Conservation (phyloP, 2,113 vertebrate genomes). For the Diadophis punctatus region DNA sequence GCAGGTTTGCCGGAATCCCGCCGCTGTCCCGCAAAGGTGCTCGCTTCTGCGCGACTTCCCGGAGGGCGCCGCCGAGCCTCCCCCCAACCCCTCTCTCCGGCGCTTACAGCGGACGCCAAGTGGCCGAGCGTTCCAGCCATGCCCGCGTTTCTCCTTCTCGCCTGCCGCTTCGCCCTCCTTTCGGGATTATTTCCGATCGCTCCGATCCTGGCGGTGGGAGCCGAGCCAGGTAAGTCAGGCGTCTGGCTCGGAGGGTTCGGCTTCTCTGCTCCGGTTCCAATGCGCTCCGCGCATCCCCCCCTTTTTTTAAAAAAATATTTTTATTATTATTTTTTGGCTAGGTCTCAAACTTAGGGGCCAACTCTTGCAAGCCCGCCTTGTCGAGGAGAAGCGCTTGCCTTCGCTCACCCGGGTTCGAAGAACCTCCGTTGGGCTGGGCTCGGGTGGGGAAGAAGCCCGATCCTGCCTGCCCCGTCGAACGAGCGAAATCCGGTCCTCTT, state of each 20-base stretch:
- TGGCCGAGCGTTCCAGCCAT: conserved; percentile 68
- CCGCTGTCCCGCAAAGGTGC: conserved; percentile 59
- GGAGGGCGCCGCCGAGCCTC: conserved; percentile 48
- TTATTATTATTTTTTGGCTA: neutral
- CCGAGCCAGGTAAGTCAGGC: conserved; percentile 78
- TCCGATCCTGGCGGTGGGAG: conserved; percentile 70
- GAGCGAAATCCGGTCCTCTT: neutral
- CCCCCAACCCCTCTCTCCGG: conserved; percentile 23
- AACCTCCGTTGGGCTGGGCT: neutral
- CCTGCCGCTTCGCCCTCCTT: conserved; percentile 73
- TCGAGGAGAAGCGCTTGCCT: neutral
- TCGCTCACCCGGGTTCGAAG: neutral
- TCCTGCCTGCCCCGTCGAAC: neutral
- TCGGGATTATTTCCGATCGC: conserved; percentile 88
- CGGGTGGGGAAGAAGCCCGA: neutral
- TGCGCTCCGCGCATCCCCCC: no score
- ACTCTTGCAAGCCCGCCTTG: neutral
- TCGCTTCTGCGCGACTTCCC: conserved; percentile 36
- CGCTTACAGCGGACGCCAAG: conserved; percentile 1
- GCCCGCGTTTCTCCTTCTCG: conserved; percentile 80
- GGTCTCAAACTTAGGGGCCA: neutral
- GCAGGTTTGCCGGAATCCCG: conserved; percentile 73
- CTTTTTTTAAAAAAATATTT: neutral
- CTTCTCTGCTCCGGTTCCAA: neutral
- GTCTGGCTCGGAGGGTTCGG: neutral